Evolutionary conservation across 2,113 vertebrate genomes (phyloP), one percentile per base, ranked within the genome.

Genomic region (Etia nguti): DNA sequence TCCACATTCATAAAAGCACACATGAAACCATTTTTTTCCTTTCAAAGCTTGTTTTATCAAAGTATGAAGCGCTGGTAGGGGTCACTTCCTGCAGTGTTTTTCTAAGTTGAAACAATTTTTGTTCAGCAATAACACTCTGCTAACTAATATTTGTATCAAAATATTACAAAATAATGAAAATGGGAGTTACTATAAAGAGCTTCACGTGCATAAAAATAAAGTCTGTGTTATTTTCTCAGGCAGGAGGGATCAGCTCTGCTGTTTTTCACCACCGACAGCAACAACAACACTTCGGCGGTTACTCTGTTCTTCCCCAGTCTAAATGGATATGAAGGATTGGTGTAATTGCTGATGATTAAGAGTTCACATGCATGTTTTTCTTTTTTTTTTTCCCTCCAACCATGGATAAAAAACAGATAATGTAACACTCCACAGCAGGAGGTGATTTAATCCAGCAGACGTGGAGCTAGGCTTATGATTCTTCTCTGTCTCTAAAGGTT

Each of bases 371-470:
- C 82, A 26, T 12, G 10, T 31, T 48, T 75, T 46, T 20, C 7
- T 20, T 80, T 80, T 80, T 60, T 20, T 62, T 16, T 77, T 77
- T 77, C 55, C 80, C 24, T 10, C 34, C 56, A 65, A 29, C 80
- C 56, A 43, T 56, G 55, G 31, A 77, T 86, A 54, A 26, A 38
- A 46, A 56, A 26, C 79, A 73, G 55, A 43, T 56, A 65, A 77
- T 36, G 54, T 10, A 56, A 29, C 38, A 12, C 56, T 73, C 6
- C 24, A 34, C 73, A 43, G 68, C 81, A 75, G 89, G 90, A 82
- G 57, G 52, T 31, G 36, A 34, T 89, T 89, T 89, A 88, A 82
- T 92, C 75, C 62, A 15, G 56, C 60, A 84, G n/a, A 73, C 50
- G 29, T 9, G 10, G 18, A 57, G 22, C 31, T 59, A 13, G 26